Percentiles rank a stretch among this genome's conserved stretches.
phyloP scores from a whole-genome alignment of 2,888 invertebrate genomes.

The Thecophora atra region DNA sequence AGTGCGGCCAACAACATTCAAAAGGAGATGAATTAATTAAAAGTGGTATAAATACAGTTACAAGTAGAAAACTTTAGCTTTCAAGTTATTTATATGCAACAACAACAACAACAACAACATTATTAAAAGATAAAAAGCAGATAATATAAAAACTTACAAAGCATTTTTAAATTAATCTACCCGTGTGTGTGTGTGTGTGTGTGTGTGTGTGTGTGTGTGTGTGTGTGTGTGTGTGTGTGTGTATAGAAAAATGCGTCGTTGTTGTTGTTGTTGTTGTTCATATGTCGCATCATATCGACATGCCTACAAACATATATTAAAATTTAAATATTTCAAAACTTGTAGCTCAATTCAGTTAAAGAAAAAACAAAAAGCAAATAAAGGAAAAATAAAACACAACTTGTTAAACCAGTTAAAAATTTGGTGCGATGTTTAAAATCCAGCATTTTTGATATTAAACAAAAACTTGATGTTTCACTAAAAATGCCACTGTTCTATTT shows the following conservation, averaged over 20 bases:
- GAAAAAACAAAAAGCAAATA: background rate
- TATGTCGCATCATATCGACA: too few relatives aligned
- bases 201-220: too few relatives aligned
- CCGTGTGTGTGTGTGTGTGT: too few relatives aligned
- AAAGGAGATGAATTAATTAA: conserved; percentile 2
- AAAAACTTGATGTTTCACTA: background rate
- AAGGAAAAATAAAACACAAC: background rate
- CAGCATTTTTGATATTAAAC: conserved; percentile 1
- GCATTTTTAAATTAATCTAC: background rate
- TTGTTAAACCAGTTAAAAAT: background rate
- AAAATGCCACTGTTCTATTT: conserved; percentile 11
- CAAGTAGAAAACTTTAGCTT: conserved; percentile 20
- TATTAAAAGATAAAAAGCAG: too few relatives aligned
- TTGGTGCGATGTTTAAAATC: background rate
- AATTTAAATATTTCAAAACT: background rate
- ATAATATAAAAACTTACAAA: conserved; percentile 1
- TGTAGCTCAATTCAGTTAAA: too few relatives aligned
- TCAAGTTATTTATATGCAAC: conserved; percentile 27
- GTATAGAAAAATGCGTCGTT: too few relatives aligned
- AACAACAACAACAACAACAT: background rate
- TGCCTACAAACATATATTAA: background rate
- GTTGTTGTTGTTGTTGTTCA: too few relatives aligned
- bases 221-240: too few relatives aligned
- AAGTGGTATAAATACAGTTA: background rate
- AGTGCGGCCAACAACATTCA: background rate